Percentiles rank a stretch among this genome's conserved stretches.
phyloP scores from a whole-genome alignment of 2,113 vertebrate genomes.

The Heliornis fulica region DNA sequence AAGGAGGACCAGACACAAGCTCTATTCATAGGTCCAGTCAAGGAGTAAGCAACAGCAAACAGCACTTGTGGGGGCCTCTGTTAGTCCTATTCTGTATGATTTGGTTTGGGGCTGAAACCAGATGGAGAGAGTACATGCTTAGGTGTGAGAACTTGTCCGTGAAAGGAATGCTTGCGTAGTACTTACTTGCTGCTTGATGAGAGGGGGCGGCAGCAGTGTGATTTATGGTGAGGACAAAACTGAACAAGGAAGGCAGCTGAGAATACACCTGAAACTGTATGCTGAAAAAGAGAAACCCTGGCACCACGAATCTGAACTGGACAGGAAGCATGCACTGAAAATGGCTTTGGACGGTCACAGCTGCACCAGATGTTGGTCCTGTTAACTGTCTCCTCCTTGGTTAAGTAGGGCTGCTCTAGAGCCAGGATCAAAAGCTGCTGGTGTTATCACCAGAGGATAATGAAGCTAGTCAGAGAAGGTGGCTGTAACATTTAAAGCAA shows the following conservation, averaged over 20 bases:
- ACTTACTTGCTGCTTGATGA: background rate
- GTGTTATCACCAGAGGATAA: background rate
- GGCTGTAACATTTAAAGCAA: background rate
- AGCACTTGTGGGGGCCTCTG: background rate
- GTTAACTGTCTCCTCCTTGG: background rate
- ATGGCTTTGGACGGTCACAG: background rate
- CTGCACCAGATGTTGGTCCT: background rate
- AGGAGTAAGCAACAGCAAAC: background rate
- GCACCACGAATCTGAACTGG: background rate
- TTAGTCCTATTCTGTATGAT: background rate
- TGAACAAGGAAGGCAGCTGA: background rate
- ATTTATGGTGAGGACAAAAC: background rate
- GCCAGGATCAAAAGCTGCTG: background rate
- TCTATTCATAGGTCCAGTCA: background rate
- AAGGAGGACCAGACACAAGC: background rate
- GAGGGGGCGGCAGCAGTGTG: background rate
- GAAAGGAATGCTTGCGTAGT: background rate
- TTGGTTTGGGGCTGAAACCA: background rate
- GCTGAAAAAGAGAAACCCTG: background rate
- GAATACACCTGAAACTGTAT: background rate
- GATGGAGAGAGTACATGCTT: background rate
- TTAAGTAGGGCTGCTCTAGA: background rate
- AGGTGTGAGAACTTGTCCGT: background rate
- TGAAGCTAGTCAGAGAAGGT: background rate
- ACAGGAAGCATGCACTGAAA: background rate